phyloP scores from a whole-genome alignment of 1,140 invertebrate genomes.

The Neodiprion fabricii region DNA sequence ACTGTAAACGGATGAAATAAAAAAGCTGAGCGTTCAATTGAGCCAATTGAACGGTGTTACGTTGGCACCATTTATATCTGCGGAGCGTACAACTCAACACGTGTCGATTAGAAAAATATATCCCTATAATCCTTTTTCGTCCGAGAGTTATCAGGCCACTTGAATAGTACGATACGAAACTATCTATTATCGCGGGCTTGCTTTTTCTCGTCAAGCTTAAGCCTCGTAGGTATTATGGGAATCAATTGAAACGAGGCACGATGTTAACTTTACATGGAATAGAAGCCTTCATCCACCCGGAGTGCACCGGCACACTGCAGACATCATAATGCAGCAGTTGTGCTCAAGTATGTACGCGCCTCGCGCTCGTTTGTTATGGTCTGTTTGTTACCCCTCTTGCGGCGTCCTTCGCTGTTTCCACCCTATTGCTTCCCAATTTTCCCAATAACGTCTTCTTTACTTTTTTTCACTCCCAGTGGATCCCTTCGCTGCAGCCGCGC shows the following conservation, averaged over 20 bases:
- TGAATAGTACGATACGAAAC: neutral
- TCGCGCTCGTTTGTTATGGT: neutral
- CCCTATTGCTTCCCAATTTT: slow-evolving; percentile 7
- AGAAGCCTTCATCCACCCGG: neutral
- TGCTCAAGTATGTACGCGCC: neutral
- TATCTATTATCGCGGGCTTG: neutral
- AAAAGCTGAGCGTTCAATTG: slow-evolving; percentile 2
- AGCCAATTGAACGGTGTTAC: neutral
- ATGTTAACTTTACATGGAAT: neutral
- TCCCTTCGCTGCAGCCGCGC: neutral
- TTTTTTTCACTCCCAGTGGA: neutral
- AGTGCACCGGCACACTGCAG: neutral
- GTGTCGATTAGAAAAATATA: neutral
- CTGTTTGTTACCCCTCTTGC: slow-evolving; percentile 1
- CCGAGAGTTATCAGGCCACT: neutral
- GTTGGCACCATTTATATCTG: neutral
- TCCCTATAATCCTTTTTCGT: neutral
- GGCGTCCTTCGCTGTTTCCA: neutral
- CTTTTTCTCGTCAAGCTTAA: neutral
- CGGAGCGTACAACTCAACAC: neutral
- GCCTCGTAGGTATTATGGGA: neutral
- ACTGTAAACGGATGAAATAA: neutral
- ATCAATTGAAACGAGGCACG: slow-evolving; percentile 2
- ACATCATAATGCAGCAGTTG: neutral
- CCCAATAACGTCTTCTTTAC: slow-evolving; percentile 3